phyloP scores from a whole-genome alignment of 2,888 invertebrate species.

The Bellardia bayeri region DNA sequence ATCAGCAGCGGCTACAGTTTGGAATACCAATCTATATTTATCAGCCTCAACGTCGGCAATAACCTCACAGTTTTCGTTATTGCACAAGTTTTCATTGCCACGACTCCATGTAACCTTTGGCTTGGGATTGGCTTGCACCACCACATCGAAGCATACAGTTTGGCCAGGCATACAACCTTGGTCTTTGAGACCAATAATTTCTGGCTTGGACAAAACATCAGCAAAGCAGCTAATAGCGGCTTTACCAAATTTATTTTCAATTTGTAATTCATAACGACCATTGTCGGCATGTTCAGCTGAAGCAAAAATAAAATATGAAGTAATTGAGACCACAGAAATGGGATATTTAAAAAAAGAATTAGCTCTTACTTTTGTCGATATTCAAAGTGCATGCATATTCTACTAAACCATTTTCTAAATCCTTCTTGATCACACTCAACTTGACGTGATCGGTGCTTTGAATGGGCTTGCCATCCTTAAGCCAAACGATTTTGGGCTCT shows the following conservation, averaged over 20 bases:
- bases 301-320: neutral
- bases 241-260: conserved; percentile 92
- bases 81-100: conserved; percentile 83
- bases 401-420: conserved; percentile 90
- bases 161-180: conserved; percentile 90
- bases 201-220: conserved; percentile 91
- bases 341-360: neutral
- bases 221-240: conserved; percentile 89
- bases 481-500: conserved; percentile 94
- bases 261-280: conserved; percentile 92
- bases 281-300: conserved; percentile 89
- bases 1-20: conserved; percentile 89
- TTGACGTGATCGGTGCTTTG: conserved; percentile 86
- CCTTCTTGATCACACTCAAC: conserved; percentile 87
- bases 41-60: conserved; percentile 84
- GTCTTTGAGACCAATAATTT: conserved; percentile 91
- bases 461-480: conserved; percentile 88
- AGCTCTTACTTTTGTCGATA: conserved; percentile 87
- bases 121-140: conserved; percentile 94
- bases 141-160: conserved; percentile 90
- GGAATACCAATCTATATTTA: conserved; percentile 88
- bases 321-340: neutral
- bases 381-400: conserved; percentile 92
- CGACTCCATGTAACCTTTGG: conserved; percentile 93
- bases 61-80: conserved; percentile 84